phyloP scores from a whole-genome alignment of 2,888 invertebrate genomes.

The Lasiommata megera region DNA sequence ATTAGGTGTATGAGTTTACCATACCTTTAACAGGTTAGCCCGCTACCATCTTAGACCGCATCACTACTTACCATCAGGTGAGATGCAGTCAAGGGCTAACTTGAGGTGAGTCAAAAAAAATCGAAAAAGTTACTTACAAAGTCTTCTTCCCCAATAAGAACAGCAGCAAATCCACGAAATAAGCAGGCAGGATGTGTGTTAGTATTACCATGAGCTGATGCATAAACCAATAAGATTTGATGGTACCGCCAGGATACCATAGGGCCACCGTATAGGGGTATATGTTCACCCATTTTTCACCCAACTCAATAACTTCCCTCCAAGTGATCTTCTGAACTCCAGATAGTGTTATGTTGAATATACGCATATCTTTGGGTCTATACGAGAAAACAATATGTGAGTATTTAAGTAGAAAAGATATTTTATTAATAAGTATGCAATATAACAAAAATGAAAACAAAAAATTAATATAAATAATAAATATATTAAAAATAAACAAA shows the following conservation, averaged over 20 bases:
- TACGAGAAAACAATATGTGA: too few species aligned
- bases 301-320: slow-evolving; percentile 88
- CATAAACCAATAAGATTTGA: slow-evolving; percentile 84
- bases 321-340: slow-evolving; percentile 90
- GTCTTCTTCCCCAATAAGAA: slow-evolving; percentile 86
- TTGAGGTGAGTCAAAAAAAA: too few species aligned
- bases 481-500: too few species aligned
- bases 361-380: slow-evolving; percentile 72
- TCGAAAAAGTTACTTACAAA: slow-evolving; percentile 81
- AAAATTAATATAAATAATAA: too few species aligned
- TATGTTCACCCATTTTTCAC: slow-evolving; percentile 80
- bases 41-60: too few species aligned
- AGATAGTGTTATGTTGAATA: slow-evolving; percentile 91
- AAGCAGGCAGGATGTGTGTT: slow-evolving; percentile 89
- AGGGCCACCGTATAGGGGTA: slow-evolving; percentile 88
- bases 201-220: slow-evolving; percentile 85
- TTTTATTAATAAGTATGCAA: too few species aligned
- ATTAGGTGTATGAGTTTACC: too few species aligned
- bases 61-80: too few species aligned
- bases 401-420: too few species aligned
- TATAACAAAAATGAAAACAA: too few species aligned
- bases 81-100: too few species aligned
- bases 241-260: slow-evolving; percentile 89
- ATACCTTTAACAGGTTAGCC: too few species aligned
- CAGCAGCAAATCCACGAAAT: slow-evolving; percentile 86